Evolutionary conservation across 2,113 vertebrate genomes (phyloP), one percentile per base, ranked within the genome.

Genomic region (Paracanthobrama guichenoti): DNA sequence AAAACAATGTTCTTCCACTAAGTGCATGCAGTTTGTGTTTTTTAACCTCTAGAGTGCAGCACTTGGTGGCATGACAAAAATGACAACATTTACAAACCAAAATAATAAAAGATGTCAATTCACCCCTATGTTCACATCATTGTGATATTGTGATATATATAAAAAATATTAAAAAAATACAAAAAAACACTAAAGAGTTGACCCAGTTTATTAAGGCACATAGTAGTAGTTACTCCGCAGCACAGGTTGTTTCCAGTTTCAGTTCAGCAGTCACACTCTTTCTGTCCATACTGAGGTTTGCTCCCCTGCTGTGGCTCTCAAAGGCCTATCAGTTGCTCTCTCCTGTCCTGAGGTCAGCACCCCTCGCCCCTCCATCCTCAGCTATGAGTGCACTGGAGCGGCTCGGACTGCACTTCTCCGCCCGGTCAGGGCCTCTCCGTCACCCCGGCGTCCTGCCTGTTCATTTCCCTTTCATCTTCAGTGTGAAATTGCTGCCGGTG

Each of bases 391-490:
- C 92, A 92, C 88, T 86, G 92, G 88, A 91, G 92, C 89, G 86
- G 90, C 87, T 57, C 91, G 90, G 87, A 87, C 84, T 86, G 91
- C 89, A 79, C 55, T 87, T 84, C 86, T 89, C 80, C 76, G 83
- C 24, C 87, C 86, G 92, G 92, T 91, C 91, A 90, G 92, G 89
- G 90, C 91, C 91, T 89, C 85, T 87, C 85, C 90, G 90, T 93
- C 92, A 91, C 90, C 91, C 90, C 87, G 87, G 88, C 87, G 85
- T 90, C 92, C 93, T 90, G 88, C 92, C 88, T 93, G 91, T 94
- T 94, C 93, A 94, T 94, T 95, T 95, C 94, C 94, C 94, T 94
- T 95, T 94, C 93, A 95, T 95, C 93, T 94, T 90, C 90, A 91
- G 94, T 94, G 93, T 95, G 94, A 95, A 95, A 95, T 95, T 89